Conservation (phyloP, 2,888 invertebrate genomes). For the Phyto melanocephala region DNA sequence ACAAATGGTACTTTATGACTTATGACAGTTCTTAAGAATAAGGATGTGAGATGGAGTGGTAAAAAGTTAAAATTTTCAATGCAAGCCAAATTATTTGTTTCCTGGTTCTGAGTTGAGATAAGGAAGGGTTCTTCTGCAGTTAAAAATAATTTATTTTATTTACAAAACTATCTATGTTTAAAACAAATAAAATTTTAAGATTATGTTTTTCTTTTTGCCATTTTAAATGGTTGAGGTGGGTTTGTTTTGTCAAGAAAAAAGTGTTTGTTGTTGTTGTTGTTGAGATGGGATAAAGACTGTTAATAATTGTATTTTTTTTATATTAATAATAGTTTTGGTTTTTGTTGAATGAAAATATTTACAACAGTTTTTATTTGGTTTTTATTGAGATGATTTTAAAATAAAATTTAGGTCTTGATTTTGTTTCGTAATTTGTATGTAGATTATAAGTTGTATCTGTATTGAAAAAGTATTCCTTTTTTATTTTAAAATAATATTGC, state of each 20-base stretch:
- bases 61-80: neutral
- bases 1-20: neutral
- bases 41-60: neutral
- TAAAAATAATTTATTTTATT: constrained; percentile 17
- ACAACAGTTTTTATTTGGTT: constrained; percentile 71
- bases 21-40: neutral
- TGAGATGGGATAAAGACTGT: neutral
- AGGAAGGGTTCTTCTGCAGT: neutral
- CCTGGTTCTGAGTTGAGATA: neutral
- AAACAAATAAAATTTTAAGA: constrained; percentile 3
- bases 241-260: neutral
- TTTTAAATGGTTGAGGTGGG: neutral
- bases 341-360: constrained; percentile 72
- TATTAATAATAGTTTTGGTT: constrained; percentile 37
- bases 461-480: constrained; percentile 50
- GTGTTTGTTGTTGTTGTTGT: neutral
- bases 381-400: constrained; percentile 54
- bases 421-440: constrained; percentile 41
- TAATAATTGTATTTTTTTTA: constrained; percentile 26
- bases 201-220: neutral
- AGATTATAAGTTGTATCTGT: constrained; percentile 22
- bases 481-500: constrained; percentile 62
- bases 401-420: constrained; percentile 44
- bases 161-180: constrained; percentile 6
- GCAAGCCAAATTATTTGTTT: constrained; percentile 11